A percentile compares a stretch with the other conserved stretches of the same genome.
Evolutionary conservation across 1,140 invertebrate genomes (phyloP).

Genomic region (Sminthurides bifidus): DNA sequence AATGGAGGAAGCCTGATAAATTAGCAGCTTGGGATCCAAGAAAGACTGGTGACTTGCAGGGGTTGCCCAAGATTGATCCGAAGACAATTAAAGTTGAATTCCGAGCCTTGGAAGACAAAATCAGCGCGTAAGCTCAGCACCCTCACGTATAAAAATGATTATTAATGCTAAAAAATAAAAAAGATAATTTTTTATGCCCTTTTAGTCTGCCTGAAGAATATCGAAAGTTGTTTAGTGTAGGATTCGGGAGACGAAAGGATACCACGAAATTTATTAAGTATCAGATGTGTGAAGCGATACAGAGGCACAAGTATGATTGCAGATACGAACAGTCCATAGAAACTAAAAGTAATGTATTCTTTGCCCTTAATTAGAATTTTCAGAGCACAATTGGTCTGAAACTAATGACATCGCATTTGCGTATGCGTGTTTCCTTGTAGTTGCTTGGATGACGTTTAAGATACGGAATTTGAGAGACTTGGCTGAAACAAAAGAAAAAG

Average conservation of each 20-base stretch:
- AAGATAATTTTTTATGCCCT: not conserved
- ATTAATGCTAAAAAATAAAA: not conserved
- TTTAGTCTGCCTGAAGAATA: conserved; percentile 24
- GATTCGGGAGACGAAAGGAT: conserved; percentile 7
- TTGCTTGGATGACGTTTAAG: conserved; percentile 43
- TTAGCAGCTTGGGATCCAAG: conserved; percentile 8
- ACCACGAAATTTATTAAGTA: conserved; percentile 20
- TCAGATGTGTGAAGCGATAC: conserved; percentile 3
- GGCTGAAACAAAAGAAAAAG: conserved; percentile 42
- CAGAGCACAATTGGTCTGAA: not conserved
- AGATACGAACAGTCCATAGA: conserved; percentile 1
- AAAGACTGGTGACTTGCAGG: conserved; percentile 12
- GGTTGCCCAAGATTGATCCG: conserved; percentile 13
- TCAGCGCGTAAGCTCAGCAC: conserved; percentile 14
- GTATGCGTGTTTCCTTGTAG: conserved; percentile 35
- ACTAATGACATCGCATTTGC: not conserved
- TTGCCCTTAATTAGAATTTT: not conserved
- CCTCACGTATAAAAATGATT: not conserved
- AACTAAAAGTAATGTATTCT: conserved; percentile 10
- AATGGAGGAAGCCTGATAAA: conserved; percentile 16
- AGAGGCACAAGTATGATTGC: conserved; percentile 23
- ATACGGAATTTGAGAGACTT: conserved; percentile 46
- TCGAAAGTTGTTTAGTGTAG: conserved; percentile 21
- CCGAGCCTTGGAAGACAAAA: conserved; percentile 14
- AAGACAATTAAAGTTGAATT: conserved; percentile 14